Base-by-base conservation (phyloP, 2,888 invertebrate genomes). In the Magallana nippona region DNA sequence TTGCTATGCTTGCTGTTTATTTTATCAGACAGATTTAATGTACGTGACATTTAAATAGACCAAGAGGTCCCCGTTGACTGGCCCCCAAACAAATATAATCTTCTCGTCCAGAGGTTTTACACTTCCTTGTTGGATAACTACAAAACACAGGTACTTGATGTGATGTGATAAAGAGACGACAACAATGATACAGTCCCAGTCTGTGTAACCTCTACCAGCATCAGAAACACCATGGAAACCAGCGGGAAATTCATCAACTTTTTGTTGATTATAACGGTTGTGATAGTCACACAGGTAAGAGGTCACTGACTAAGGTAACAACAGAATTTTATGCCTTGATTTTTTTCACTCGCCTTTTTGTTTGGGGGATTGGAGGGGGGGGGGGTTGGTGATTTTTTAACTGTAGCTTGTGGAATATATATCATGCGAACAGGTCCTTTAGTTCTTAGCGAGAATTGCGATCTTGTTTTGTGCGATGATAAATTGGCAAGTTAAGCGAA, bases 21-120 rank as follows among this genome's bases (percentile, higher is more conserved):
- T 44, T 44, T 44, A 44, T 44, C 44, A 44, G 44, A 44, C 44
- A 44, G 8, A 44, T 44, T 8, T 32, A 27, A 13, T 15, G 32
- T 27, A 71, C 71, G 71, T 71, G 71, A 71, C 32, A 71, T 71
- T 71, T 71, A 71, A 71, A 71, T 1, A 27, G 71, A 71, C 32
- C 71, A 22, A 15, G 1, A 71, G 10, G 13, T 71, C 71, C 71
- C 71, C 27, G 27, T 17, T 22, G 71, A 11, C 32, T 22, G 71
- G 71, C 71, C 71, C 27, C 71, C 71, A 71, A 71, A 71, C 71
- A 71, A 71, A 71, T 1, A 71, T 71, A 71, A 71, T 71, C 71
- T 71, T 71, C 32, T 22, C 13, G 71, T 22, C 5, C 1, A 27
- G 71, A 71, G 71, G 22, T 27, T 71, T 71, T 71, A 19, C 32